phyloP scores from a whole-genome alignment of 2,888 invertebrate genomes.

The Plebejus melissa region DNA sequence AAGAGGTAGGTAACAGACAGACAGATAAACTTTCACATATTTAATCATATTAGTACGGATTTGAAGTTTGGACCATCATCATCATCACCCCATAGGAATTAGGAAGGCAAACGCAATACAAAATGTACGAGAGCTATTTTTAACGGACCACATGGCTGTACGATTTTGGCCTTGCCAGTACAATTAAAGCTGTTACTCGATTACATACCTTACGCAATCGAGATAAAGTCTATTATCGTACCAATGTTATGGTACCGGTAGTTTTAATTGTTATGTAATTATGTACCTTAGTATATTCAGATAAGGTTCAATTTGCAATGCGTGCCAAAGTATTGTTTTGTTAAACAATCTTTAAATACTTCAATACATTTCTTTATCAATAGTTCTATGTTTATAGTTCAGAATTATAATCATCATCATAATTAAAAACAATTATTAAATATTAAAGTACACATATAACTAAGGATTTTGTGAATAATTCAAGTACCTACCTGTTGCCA shows the following conservation, averaged over 20 bases:
- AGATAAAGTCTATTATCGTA: neutral
- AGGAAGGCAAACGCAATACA: neutral
- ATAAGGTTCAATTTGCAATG: neutral
- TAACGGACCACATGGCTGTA: neutral
- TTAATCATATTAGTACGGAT: no score
- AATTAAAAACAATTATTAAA: neutral
- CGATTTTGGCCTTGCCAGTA: neutral
- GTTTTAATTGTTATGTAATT: neutral
- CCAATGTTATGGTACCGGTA: neutral
- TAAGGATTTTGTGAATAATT: no score
- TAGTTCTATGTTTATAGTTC: neutral
- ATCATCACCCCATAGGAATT: neutral
- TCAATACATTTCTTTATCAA: neutral
- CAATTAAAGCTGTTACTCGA: neutral
- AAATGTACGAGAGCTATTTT: neutral
- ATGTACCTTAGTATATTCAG: neutral
- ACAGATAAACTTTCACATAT: no score
- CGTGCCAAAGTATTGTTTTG: neutral
- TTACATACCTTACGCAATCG: neutral
- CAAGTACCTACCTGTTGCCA: no score
- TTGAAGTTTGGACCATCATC: neutral
- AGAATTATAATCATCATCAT: neutral
- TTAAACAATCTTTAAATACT: slow-evolving; percentile 8
- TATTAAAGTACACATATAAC: no score
- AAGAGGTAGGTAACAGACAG: no score